Base-by-base conservation (phyloP, 1,140 invertebrate genomes). In the Phocides pigmalion region DNA sequence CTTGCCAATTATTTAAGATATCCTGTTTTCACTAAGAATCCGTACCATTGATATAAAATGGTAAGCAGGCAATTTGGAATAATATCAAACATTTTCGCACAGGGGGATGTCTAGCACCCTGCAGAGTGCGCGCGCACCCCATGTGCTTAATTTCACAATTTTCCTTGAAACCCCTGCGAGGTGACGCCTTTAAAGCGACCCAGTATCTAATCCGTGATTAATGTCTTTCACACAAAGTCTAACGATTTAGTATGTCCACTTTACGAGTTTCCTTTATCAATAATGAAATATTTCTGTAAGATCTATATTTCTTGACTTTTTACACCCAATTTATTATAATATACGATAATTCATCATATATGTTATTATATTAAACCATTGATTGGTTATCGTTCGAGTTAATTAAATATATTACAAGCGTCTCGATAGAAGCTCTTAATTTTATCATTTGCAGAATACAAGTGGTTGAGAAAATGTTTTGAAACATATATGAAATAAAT, bases 51-150 rank as follows among this genome's bases (percentile, higher is more conserved):
- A 14, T 14, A 14, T 17, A 19, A 53, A 17, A 53, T 39, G 17
- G 11, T 37, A 12, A 8, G 50, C 37, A 32, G 37, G 17, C 32
- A 37, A 53, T 53, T 28, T 59, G 41, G 15, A 53, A 37, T 32
- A 35, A 47, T 20, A 61, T 35, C 15, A 16, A n/a, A 14, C 16
- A 32, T 44, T 44, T 42, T 32, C 25, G 41, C 44, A 5, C 15
- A 44, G 20, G 12, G 14, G 15, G 11, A 4, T 35, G 32, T 3
- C 22, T 35, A 32, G 12, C 39, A 37, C 9, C 19, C 35, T 54
- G 51, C 28, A 22, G 53, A 28, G 41, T 56, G 53, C 53, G 53
- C 53, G 53, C 53, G 53, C 53, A 56, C 15, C 22, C 14, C 6
- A 50, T 17, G 22, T 44, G 39, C 39, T 12, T 22, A 22, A 56